Percentiles rank a stretch among this genome's conserved stretches.
Evolutionary conservation across 92 coral and sea anemone species (phyloP).

Genomic region (Paragorgia papillata): DNA sequence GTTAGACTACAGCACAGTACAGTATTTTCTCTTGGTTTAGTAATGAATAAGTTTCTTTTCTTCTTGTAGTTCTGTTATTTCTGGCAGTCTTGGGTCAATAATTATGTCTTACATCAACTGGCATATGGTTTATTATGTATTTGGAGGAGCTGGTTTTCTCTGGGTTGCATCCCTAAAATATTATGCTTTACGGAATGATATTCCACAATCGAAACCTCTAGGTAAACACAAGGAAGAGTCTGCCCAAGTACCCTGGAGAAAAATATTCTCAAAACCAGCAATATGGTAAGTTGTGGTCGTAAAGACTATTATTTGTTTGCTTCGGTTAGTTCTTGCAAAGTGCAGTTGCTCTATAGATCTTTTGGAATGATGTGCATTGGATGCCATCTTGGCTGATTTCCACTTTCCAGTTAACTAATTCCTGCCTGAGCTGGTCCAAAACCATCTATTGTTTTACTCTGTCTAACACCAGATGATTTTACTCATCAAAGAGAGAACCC

Average conservation of each 20-base stretch:
- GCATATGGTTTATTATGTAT: constrained; percentile 81
- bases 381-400: too few species aligned
- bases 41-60: too few species aligned
- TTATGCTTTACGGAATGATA: constrained; percentile 54
- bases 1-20: too few species aligned
- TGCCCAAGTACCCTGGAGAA: constrained; percentile 72
- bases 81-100: constrained; percentile 88
- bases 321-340: not conserved
- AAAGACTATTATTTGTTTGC: not conserved
- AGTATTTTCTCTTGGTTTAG: too few species aligned
- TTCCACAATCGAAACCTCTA: constrained; percentile 24
- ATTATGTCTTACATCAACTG: constrained; percentile 78
- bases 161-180: constrained; percentile 79
- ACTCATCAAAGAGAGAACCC: too few species aligned
- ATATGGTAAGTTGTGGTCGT: constrained; percentile 73
- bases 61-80: constrained; percentile 23
- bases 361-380: too few species aligned
- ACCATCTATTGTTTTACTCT: too few species aligned
- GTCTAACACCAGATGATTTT: too few species aligned
- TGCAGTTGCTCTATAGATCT: too few species aligned
- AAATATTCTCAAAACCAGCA: constrained; percentile 75
- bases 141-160: constrained; percentile 73
- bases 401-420: too few species aligned
- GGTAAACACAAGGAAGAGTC: constrained; percentile 51
- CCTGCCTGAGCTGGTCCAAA: too few species aligned